phyloP scores from a whole-genome alignment of 2,797 vertebrate genomes.

The Nannoperca obscura region DNA sequence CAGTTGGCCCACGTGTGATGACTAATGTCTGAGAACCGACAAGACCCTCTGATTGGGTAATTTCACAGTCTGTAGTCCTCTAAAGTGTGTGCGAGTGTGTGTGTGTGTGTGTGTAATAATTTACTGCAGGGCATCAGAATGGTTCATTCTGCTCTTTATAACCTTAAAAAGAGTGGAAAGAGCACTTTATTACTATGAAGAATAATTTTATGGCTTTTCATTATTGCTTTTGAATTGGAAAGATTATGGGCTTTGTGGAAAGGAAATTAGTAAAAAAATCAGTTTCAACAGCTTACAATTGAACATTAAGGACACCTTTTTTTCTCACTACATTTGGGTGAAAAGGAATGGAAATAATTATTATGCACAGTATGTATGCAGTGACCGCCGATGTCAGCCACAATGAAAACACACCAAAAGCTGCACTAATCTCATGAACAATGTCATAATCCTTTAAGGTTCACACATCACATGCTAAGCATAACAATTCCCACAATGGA shows the following conservation, averaged over 20 bases:
- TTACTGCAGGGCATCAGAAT: slow-evolving; percentile 66
- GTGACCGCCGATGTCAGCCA: slow-evolving; percentile 43
- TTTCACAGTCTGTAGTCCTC: slow-evolving; percentile 70
- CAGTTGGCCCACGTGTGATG: slow-evolving; percentile 59
- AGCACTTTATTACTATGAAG: slow-evolving; percentile 64
- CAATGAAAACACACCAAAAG: slow-evolving; percentile 23
- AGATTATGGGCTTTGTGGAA: slow-evolving; percentile 64
- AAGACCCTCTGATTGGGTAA: slow-evolving; percentile 70
- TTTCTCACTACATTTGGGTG: slow-evolving; percentile 19
- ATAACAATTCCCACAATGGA: background rate
- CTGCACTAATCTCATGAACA: slow-evolving; percentile 22
- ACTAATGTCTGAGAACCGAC: slow-evolving; percentile 68
- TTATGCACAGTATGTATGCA: slow-evolving; percentile 25
- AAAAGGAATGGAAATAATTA: slow-evolving; percentile 33
- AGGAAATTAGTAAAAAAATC: slow-evolving; percentile 61
- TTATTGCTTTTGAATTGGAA: slow-evolving; percentile 70
- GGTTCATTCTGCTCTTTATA: slow-evolving; percentile 64
- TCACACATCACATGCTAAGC: background rate
- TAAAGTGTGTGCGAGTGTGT: slow-evolving; percentile 39
- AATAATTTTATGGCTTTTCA: slow-evolving; percentile 69
- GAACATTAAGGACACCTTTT: slow-evolving; percentile 42
- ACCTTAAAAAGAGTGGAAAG: slow-evolving; percentile 62
- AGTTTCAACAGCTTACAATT: slow-evolving; percentile 45
- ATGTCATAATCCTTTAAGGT: slow-evolving; percentile 1
- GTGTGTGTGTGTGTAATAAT: slow-evolving; percentile 47